These are phyloP conservation scores for Sepioteuthis lessoniana DNA, from an alignment of 2,888 invertebrate species.

Conservation along the genomic window DNA sequence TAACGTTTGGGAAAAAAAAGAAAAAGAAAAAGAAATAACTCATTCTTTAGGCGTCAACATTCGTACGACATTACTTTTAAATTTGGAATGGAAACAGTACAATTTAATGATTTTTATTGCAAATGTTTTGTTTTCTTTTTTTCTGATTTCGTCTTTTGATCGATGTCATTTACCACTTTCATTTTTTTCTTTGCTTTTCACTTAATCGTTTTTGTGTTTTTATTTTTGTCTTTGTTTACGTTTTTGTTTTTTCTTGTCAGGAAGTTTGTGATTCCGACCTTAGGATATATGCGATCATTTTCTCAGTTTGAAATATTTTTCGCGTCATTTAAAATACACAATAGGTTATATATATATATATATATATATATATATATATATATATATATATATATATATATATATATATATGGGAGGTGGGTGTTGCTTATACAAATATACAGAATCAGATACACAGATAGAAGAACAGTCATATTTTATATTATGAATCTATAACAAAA, in stretches of 20 bases:
- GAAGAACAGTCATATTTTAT: no score
- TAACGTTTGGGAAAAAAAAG: background rate
- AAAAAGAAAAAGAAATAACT: background rate
- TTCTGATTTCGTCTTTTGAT: background rate
- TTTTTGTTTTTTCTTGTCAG: background rate
- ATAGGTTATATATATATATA: background rate
- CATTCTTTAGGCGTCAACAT: background rate
- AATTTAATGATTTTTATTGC: background rate
- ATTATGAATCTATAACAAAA: no score
- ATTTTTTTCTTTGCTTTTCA: no score
- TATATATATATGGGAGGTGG: no score
- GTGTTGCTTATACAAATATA: no score
- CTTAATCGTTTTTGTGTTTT: no score
- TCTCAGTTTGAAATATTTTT: background rate
- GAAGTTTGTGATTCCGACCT: background rate
- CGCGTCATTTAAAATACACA: background rate
- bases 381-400: background rate
- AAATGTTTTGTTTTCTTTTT: background rate
- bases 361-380: background rate
- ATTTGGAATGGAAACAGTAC: background rate
- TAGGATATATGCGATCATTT: background rate
- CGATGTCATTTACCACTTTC: background rate
- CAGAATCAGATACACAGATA: no score
- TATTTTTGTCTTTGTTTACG: no score
- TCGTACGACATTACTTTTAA: background rate